These are phyloP conservation scores for Morelia viridis DNA, from an alignment of 2,797 vertebrate genomes.

Conservation along the genomic window DNA sequence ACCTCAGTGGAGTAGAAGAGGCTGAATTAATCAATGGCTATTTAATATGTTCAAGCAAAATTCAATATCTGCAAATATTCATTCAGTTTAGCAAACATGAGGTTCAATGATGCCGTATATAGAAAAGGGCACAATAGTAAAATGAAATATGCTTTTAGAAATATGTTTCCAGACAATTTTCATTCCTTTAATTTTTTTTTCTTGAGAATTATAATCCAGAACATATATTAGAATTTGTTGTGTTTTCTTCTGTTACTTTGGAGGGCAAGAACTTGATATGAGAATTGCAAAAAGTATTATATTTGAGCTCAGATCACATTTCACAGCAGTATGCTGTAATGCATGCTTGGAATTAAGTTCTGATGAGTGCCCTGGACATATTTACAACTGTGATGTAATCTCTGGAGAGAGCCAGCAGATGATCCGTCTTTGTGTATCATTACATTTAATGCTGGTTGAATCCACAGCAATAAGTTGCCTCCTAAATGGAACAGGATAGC, in stretches of 20 bases:
- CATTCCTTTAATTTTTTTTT: neutral
- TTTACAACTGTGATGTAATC: neutral
- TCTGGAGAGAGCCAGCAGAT: too few species aligned
- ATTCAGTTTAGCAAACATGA: neutral
- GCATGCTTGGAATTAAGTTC: neutral
- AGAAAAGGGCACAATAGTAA: neutral
- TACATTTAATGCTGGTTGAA: neutral
- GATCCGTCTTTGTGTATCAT: neutral
- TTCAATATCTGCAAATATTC: neutral
- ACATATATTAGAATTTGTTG: neutral
- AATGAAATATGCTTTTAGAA: neutral
- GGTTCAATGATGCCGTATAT: conserved; percentile 16
- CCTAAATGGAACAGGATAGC: neutral
- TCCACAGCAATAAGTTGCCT: neutral
- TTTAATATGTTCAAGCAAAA: conserved; percentile 14
- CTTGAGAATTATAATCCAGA: neutral
- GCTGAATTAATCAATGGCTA: neutral
- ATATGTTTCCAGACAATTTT: neutral
- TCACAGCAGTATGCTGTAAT: neutral
- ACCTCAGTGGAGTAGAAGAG: neutral
- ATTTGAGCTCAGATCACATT: neutral
- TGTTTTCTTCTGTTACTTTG: neutral
- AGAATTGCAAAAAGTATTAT: neutral
- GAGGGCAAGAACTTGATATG: neutral
- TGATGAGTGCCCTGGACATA: neutral